Percentiles rank a stretch among this genome's conserved stretches.
phyloP scores from a whole-genome alignment of 1,140 invertebrate species.

The Drosophila insularis region DNA sequence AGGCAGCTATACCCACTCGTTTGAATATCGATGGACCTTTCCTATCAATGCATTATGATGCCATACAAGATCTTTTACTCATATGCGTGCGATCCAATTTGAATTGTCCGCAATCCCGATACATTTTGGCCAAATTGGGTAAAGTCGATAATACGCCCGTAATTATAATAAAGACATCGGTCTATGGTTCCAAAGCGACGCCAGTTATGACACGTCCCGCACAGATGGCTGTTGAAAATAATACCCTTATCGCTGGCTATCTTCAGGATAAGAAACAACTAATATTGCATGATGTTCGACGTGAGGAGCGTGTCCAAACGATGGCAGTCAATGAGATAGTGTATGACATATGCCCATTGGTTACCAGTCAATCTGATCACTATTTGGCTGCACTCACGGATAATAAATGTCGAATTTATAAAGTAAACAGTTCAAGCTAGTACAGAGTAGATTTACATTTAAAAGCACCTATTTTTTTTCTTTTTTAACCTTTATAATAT shows the following conservation, averaged over 20 bases:
- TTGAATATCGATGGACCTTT: constrained; percentile 90
- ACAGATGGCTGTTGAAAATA: constrained; percentile 84
- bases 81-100: constrained; percentile 85
- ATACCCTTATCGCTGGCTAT: constrained; percentile 86
- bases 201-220: constrained; percentile 86
- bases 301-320: constrained; percentile 84
- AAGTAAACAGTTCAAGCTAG: constrained; percentile 59
- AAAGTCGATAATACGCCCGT: constrained; percentile 82
- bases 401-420: constrained; percentile 86
- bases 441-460: not conserved
- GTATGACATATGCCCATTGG: constrained; percentile 86
- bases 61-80: constrained; percentile 85
- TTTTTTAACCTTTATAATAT: not conserved
- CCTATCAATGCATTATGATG: constrained; percentile 88
- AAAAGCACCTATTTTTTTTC: too few species aligned
- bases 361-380: constrained; percentile 68
- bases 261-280: constrained; percentile 86
- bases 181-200: constrained; percentile 86
- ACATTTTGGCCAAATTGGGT: constrained; percentile 85
- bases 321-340: constrained; percentile 85
- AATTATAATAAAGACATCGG: constrained; percentile 84
- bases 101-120: constrained; percentile 84
- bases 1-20: constrained; percentile 82
- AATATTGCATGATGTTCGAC: constrained; percentile 87
- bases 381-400: constrained; percentile 87